Evolutionary conservation across 2,113 vertebrate genomes (phyloP).

Genomic region (Callithrix jacchus): DNA sequence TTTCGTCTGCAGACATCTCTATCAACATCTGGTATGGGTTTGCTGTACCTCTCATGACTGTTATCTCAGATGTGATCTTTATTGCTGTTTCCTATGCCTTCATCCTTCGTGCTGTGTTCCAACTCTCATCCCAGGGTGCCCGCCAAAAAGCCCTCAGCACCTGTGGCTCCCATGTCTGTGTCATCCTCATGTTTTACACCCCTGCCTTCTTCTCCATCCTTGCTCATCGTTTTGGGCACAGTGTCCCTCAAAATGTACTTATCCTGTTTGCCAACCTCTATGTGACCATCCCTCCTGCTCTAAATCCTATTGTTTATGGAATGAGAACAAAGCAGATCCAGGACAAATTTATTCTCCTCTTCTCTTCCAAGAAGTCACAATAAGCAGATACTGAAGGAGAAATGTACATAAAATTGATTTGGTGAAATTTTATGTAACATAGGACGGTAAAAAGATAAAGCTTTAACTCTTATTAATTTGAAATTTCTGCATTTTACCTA

Average conservation of each 20-base stretch:
- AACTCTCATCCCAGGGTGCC: constrained; percentile 64
- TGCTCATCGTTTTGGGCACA: constrained; percentile 69
- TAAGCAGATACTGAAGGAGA: background rate
- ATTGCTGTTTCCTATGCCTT: constrained; percentile 67
- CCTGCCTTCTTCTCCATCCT: constrained; percentile 70
- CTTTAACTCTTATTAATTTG: background rate
- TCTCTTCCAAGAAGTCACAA: background rate
- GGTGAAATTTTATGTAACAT: background rate
- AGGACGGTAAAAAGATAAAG: background rate
- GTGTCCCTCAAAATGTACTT: constrained; percentile 60
- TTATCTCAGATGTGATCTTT: constrained; percentile 60
- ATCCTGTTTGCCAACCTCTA: constrained; percentile 73
- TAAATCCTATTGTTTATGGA: constrained; percentile 73
- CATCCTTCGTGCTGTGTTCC: constrained; percentile 57
- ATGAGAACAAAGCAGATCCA: constrained; percentile 66
- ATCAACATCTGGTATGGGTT: constrained; percentile 75
- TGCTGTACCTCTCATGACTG: constrained; percentile 62
- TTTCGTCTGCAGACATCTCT: constrained; percentile 71
- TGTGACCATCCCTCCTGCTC: constrained; percentile 59
- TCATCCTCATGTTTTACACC: constrained; percentile 73
- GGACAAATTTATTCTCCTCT: constrained; percentile 44
- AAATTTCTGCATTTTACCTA: background rate
- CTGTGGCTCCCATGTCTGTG: constrained; percentile 69
- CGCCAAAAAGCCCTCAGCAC: constrained; percentile 66
- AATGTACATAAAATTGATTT: background rate